A percentile compares a stretch with the other conserved stretches of the same genome.
Evolutionary conservation across 2,888 invertebrate species (phyloP).

Genomic region (Ochropleura plecta): DNA sequence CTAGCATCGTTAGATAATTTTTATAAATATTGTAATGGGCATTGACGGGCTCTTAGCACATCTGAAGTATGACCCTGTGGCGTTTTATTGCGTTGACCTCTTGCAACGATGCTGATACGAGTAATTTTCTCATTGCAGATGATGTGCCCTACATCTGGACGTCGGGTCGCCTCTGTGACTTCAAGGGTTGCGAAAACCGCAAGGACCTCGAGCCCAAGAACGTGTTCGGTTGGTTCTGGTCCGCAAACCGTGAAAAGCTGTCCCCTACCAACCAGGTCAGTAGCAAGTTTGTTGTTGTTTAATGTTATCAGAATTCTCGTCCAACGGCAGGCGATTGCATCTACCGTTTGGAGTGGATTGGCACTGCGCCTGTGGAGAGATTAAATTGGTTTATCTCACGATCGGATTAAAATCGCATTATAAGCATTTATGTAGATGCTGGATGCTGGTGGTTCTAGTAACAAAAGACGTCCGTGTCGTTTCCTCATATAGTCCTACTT

Average conservation of each 20-base stretch:
- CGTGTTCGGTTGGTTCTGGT: slow-evolving; percentile 98
- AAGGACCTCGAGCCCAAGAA: slow-evolving; percentile 96
- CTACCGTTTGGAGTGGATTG: too few relatives aligned
- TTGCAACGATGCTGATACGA: slow-evolving; percentile 30
- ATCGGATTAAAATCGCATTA: not conserved
- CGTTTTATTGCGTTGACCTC: slow-evolving; percentile 36
- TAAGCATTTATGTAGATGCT: not conserved
- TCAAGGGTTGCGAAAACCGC: slow-evolving; percentile 97
- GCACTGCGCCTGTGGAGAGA: not conserved
- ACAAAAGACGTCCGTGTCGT: not conserved
- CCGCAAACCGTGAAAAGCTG: slow-evolving; percentile 96
- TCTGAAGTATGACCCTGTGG: slow-evolving; percentile 50
- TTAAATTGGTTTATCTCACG: slow-evolving; percentile 10
- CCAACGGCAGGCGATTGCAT: not conserved
- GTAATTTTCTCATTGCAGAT: slow-evolving; percentile 86
- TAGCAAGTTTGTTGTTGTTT: not conserved
- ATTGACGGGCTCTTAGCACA: slow-evolving; percentile 52
- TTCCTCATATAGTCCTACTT: not conserved
- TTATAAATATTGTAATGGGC: slow-evolving; percentile 60
- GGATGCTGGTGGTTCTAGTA: not conserved
- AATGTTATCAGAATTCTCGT: not conserved
- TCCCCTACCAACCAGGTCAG: slow-evolving; percentile 94
- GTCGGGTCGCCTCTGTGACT: slow-evolving; percentile 97
- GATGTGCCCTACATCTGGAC: slow-evolving; percentile 98
- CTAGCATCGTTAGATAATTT: slow-evolving; percentile 42